These are phyloP conservation scores for Aphodius granarius DNA, from an alignment of 2,888 invertebrate genomes.

Conservation along the genomic window DNA sequence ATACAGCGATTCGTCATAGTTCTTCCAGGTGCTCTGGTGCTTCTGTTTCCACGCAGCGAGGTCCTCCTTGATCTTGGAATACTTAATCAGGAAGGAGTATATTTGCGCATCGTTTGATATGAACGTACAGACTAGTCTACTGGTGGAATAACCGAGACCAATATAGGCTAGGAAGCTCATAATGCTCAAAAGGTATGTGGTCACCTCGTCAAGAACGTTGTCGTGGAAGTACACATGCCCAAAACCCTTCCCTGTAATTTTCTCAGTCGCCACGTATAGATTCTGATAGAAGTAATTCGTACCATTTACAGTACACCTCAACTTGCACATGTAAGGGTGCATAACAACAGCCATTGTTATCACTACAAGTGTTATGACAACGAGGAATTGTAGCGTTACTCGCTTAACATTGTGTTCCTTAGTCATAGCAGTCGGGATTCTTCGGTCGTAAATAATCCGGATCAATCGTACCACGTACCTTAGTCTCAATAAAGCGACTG, in stretches of 20 bases:
- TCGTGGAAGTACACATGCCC: slow-evolving; percentile 14
- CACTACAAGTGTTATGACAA: slow-evolving; percentile 12
- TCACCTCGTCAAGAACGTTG: background rate
- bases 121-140: slow-evolving; percentile 17
- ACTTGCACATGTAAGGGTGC: slow-evolving; percentile 15
- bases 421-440: slow-evolving; percentile 8
- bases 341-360: slow-evolving; percentile 3
- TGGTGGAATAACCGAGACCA: slow-evolving; percentile 18
- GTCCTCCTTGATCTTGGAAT: slow-evolving; percentile 8
- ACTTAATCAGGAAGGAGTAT: slow-evolving; percentile 13
- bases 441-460: slow-evolving; percentile 22
- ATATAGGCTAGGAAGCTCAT: slow-evolving; percentile 20
- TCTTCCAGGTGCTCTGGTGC: slow-evolving; percentile 16
- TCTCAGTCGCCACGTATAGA: slow-evolving; percentile 20
- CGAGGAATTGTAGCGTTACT: slow-evolving; percentile 14
- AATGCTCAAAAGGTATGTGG: background rate
- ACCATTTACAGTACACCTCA: background rate
- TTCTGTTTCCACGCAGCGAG: slow-evolving; percentile 13
- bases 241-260: slow-evolving; percentile 23
- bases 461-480: slow-evolving; percentile 32
- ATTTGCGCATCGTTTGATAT: slow-evolving; percentile 11
- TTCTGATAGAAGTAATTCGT: background rate
- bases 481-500: slow-evolving; percentile 26
- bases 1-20: slow-evolving; percentile 16
- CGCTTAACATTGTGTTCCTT: background rate